Evolutionary conservation across 1,140 invertebrate genomes (phyloP).

Genomic region (Papilio polytes): DNA sequence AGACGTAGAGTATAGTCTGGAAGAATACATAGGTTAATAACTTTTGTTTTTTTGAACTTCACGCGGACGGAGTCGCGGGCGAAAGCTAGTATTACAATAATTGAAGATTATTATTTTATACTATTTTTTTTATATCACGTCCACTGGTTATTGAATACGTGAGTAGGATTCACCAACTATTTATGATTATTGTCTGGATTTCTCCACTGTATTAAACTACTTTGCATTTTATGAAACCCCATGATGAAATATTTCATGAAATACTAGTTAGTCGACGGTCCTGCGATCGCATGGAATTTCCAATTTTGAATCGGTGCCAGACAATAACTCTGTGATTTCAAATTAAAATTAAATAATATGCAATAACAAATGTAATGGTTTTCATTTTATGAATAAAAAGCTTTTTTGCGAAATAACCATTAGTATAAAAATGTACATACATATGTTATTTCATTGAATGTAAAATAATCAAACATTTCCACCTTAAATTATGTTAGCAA

Average conservation of each 20-base stretch:
- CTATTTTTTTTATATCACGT: constrained; percentile 47
- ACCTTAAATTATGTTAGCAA: no score
- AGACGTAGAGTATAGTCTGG: no score
- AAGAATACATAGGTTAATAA: no score
- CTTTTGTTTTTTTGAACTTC: no score
- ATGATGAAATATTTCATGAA: constrained; percentile 32
- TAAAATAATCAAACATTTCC: no score
- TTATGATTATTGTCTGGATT: constrained; percentile 55
- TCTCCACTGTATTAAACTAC: constrained; percentile 55
- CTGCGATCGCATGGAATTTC: constrained; percentile 40
- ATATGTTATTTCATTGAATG: no score
- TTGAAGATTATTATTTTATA: no score
- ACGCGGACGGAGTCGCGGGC: no score
- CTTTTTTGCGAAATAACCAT: neutral
- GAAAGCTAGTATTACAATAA: no score
- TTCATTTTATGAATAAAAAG: neutral
- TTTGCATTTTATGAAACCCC: constrained; percentile 66
- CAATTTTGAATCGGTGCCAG: constrained; percentile 39
- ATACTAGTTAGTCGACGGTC: constrained; percentile 32
- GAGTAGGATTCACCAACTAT: constrained; percentile 56
- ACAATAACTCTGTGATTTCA: constrained; percentile 25
- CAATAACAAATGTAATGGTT: neutral
- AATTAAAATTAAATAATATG: constrained; percentile 13
- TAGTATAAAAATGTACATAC: no score
- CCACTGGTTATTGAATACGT: constrained; percentile 59